Conservation (phyloP, 2,113 vertebrate species). For the Gallinago media region DNA sequence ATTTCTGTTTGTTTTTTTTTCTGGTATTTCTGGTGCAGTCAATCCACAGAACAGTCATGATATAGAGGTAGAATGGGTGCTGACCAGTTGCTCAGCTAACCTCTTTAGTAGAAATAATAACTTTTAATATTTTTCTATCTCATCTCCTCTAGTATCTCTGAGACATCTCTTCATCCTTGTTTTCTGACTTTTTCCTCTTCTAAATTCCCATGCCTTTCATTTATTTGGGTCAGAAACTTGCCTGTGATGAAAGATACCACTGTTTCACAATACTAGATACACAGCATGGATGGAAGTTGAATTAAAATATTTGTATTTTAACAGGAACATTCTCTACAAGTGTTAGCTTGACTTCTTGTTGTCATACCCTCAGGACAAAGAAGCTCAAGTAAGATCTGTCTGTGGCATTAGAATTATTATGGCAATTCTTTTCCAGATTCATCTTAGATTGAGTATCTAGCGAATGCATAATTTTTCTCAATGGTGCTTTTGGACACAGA, state of each 20-base stretch:
- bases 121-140: neutral
- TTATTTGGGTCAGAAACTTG: neutral
- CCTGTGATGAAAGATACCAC: neutral
- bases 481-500: neutral
- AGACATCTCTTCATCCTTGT: neutral
- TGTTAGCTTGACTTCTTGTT: neutral
- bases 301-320: neutral
- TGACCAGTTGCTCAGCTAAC: neutral
- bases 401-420: neutral
- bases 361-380: neutral
- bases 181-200: neutral
- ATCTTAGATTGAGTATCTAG: neutral
- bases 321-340: neutral
- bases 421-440: neutral
- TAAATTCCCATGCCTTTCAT: neutral
- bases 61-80: neutral
- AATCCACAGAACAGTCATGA: neutral
- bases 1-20: neutral
- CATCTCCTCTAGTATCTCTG: neutral
- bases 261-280: neutral
- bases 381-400: neutral
- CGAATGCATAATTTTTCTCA: neutral
- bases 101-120: neutral
- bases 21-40: too few relatives aligned
- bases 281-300: neutral